Base-by-base conservation (phyloP, 1,140 invertebrate species). In the Zaprionus ghesquierei region DNA sequence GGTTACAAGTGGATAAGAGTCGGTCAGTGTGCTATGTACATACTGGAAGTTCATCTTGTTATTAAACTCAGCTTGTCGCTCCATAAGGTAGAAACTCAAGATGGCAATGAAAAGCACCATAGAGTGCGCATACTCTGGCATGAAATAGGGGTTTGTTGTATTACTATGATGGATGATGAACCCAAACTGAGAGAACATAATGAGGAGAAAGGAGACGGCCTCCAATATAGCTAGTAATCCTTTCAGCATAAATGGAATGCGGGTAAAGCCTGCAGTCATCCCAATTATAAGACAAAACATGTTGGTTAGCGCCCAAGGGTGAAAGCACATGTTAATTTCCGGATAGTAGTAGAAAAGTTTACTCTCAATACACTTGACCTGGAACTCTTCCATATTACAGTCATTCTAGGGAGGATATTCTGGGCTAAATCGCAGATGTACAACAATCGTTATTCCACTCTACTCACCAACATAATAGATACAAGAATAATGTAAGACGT, bases 31-130 rank as follows among this genome's bases (percentile, higher is more conserved):
- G 9, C 18, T 23, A 6, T 3, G 4, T 22, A 76, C 75, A 77
- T 49, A 92, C 91, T 75, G 82, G 15, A 93, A 93, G 91, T 98
- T 97, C 20, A 98, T 93, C 76, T 97, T 93, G 79, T 96, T 95
- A 75, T 97, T 95, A 79, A 97, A 98, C 91, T 98, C 98, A 12
- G 97, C 95, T 93, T 96, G 96, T 82, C 97, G 94, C 90, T 98
- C 97, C 54, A 97, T 95, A 23, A 96, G 93, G 90, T 97, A 96
- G 8, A 97, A 92, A 2, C 94, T 95, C 22, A 95, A 79, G 2
- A 95, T 94, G 15, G 96, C 93, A 61, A 96, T 94, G 0, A 94
- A 73, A 2, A 97, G 18, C 33, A 94, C 94, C 18, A 96, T 91
- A 23, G 95, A 93, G 77, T 97, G 96, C 0, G 95, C 94, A 6